phyloP scores from a whole-genome alignment of 1,140 invertebrate species.

The Scaptodrosophila lebanonensis region DNA sequence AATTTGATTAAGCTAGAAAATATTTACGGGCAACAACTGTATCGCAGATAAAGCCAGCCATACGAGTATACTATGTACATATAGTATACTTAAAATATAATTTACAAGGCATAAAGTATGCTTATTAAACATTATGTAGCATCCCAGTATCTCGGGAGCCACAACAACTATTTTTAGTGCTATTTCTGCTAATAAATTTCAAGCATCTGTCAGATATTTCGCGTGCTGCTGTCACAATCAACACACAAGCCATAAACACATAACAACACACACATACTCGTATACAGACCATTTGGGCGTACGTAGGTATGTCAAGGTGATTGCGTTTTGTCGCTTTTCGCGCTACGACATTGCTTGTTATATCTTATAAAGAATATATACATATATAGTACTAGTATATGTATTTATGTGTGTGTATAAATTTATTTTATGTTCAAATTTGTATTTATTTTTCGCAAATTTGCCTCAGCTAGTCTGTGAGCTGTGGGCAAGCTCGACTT shows the following conservation, averaged over 20 bases:
- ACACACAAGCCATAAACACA: conserved; percentile 17
- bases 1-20: conserved; percentile 73
- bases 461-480: too few relatives aligned
- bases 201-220: too few relatives aligned
- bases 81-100: neutral
- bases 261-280: too few relatives aligned
- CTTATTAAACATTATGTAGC: neutral
- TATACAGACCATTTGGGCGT: conserved; percentile 12
- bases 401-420: too few relatives aligned
- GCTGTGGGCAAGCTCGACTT: too few relatives aligned
- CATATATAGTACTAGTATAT: too few relatives aligned
- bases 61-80: neutral
- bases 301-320: conserved; percentile 67
- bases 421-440: too few relatives aligned
- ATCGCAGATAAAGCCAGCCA: conserved; percentile 30
- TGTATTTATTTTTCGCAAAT: too few relatives aligned
- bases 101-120: neutral
- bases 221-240: too few relatives aligned
- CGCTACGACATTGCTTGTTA: too few relatives aligned
- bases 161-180: neutral
- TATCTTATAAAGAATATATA: too few relatives aligned
- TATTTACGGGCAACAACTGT: conserved; percentile 50
- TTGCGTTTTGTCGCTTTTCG: conserved; percentile 25
- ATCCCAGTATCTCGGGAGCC: neutral
- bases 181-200: too few relatives aligned